Conservation (phyloP, 2,113 vertebrate genomes). For the Burhinus oedicnemus region DNA sequence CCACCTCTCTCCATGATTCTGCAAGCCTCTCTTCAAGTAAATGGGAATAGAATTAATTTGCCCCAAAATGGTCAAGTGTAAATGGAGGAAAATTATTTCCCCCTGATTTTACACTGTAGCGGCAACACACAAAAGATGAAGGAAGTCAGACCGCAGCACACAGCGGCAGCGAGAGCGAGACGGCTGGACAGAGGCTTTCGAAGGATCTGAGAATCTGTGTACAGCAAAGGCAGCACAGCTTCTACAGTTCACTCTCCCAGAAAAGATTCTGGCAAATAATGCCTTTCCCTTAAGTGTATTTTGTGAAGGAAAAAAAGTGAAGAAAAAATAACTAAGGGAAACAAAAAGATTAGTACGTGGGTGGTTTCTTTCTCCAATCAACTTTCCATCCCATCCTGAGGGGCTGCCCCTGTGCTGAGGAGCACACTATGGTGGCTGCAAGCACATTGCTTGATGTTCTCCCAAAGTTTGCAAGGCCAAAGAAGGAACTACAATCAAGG, state of each 20-base stretch:
- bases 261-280: conserved; percentile 45
- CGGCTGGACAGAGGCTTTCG: conserved; percentile 53
- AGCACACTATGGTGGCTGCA: not conserved
- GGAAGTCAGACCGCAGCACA: conserved; percentile 25
- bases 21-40: not conserved
- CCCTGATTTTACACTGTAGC: conserved; percentile 25
- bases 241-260: conserved; percentile 41
- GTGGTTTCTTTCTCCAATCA: conserved; percentile 26
- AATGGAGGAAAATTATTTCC: conserved; percentile 36
- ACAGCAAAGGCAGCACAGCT: conserved; percentile 3
- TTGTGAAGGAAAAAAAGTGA: not conserved
- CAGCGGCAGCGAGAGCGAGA: not conserved
- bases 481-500: not conserved
- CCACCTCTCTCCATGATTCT: not conserved
- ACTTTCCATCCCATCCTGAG: not conserved
- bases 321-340: not conserved
- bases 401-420: not conserved
- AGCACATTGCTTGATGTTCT: not conserved
- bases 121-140: conserved; percentile 48
- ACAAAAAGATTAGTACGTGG: not conserved
- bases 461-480: conserved; percentile 2
- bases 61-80: conserved; percentile 27
- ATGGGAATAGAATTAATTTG: conserved; percentile 22
- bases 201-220: conserved; percentile 16
- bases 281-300: not conserved